A percentile compares a stretch with the other conserved stretches of the same genome.
These are phyloP conservation scores for Callospermophilus lateralis DNA, from an alignment of 2,113 vertebrate species.

Conservation along the genomic window DNA sequence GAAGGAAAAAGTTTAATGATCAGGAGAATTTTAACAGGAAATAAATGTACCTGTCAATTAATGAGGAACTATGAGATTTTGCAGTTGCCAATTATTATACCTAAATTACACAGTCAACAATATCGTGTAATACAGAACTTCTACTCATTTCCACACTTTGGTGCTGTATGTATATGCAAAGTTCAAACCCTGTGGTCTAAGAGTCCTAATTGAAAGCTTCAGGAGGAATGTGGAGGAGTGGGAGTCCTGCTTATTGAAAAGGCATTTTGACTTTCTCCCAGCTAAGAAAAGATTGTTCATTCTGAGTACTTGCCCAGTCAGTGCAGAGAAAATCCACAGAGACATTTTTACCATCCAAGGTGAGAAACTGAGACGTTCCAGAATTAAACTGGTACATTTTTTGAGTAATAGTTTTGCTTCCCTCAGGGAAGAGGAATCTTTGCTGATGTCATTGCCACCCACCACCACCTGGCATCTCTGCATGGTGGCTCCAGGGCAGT, in stretches of 20 bases:
- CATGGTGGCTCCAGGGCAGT: background rate
- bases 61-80: constrained; percentile 22
- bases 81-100: background rate
- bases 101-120: background rate
- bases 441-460: constrained; percentile 74
- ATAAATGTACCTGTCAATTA: background rate
- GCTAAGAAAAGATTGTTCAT: constrained; percentile 49
- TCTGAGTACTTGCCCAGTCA: constrained; percentile 47
- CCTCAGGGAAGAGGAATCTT: constrained; percentile 15
- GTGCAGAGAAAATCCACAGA: constrained; percentile 57
- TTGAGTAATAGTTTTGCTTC: constrained; percentile 72
- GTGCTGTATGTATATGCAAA: background rate
- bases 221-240: background rate
- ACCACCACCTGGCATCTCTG: constrained; percentile 74
- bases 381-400: constrained; percentile 76
- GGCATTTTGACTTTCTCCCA: constrained; percentile 45
- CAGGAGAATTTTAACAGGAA: background rate
- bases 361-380: constrained; percentile 69
- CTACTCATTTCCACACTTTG: background rate
- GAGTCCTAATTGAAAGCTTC: background rate
- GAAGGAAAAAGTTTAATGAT: background rate
- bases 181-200: background rate
- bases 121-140: background rate
- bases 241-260: background rate
- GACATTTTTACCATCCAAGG: constrained; percentile 71